phyloP scores from a whole-genome alignment of 1,140 invertebrate species.

The Rhopalosiphum maidis region DNA sequence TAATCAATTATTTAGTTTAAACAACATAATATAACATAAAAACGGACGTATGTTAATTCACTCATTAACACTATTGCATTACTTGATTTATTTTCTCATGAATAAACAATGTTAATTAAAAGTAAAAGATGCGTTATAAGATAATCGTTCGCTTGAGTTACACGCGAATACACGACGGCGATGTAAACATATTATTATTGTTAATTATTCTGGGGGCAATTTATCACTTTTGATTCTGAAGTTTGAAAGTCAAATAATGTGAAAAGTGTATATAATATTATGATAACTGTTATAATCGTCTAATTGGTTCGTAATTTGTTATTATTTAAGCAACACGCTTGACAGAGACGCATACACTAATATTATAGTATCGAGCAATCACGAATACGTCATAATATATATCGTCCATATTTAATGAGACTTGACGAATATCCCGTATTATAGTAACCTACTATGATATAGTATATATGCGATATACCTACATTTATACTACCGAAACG shows the following conservation, averaged over 20 bases:
- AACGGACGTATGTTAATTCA: background rate
- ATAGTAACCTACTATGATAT: too few species aligned
- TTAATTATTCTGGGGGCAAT: background rate
- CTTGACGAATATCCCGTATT: too few species aligned
- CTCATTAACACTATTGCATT: background rate
- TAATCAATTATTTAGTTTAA: background rate
- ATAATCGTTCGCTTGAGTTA: background rate
- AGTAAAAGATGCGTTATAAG: background rate
- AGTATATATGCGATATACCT: too few species aligned
- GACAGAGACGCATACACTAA: background rate
- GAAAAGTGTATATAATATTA: background rate
- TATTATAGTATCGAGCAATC: background rate
- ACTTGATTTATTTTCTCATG: slow-evolving; percentile 1
- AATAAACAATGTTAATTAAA: background rate
- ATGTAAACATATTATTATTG: background rate
- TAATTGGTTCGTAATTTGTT: background rate
- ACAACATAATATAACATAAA: too few species aligned
- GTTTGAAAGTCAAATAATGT: background rate
- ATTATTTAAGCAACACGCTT: background rate
- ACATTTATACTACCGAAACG: too few species aligned
- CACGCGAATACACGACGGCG: background rate
- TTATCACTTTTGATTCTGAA: background rate
- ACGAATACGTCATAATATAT: background rate
- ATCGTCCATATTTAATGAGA: background rate
- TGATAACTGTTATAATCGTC: background rate